Base-by-base conservation (phyloP, 2,888 invertebrate genomes). In the Venustoraphidia nigricollis region DNA sequence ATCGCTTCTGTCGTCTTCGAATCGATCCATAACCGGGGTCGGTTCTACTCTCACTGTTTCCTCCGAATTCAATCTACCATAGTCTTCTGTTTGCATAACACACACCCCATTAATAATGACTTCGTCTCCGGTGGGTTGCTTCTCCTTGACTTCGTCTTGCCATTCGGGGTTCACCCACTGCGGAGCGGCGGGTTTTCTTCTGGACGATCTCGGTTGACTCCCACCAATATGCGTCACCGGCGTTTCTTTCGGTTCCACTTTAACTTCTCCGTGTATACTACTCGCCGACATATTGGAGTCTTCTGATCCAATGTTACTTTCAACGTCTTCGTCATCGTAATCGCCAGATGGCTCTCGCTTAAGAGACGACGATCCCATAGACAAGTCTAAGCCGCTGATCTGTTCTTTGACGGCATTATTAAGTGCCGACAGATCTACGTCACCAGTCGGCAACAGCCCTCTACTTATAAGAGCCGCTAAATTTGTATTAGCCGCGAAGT, bases 81-180 rank as follows among this genome's bases (percentile, higher is more conserved):
- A 66, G 63, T 87, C 84, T 56, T 83, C 85, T 50, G 85, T 81
- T 57, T 87, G 80, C 86, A 91, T 88, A 8, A 92, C 91, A 62
- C 92, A 92, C 34, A 93, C 92, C 1, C 93, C 93, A 62, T 93
- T 93, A 58, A 92, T 91, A 60, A 92, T 91, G 34, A 90, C 88
- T 62, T 89, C 89, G 59, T 83, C 83, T 9, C 70, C 71, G 50
- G 68, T 53, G 67, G 70, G 60, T 13, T 73, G 71, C 55, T 73
- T 72, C 55, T 76, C 76, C 46, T 67, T 67, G 45, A 37, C 46
- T 49, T 71, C 71, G 61, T 85, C 86, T 60, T 86, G 86, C 87
- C 88, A 88, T 58, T 90, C 90, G 8, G 95, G 95, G 66, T 94
- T 94, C 5, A 95, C 92, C 92, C 95, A 94, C 68, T 96, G 94